phyloP scores from a whole-genome alignment of 2,797 vertebrate species.

The Serranus cabrilla region DNA sequence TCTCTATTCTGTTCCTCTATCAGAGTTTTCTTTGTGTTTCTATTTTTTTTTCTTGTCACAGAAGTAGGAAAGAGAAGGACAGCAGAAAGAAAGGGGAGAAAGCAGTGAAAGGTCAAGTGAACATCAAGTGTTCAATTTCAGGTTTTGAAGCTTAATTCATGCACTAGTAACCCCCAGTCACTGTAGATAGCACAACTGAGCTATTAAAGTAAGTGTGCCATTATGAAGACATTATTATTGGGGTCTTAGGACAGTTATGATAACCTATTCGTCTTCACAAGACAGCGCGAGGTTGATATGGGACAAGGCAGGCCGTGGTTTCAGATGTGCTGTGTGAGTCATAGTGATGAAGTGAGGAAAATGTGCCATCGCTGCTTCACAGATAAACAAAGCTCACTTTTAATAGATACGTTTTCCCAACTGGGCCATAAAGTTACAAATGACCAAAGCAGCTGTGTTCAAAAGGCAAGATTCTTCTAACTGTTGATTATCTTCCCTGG shows the following conservation, averaged over 20 bases:
- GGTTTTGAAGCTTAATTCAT: slow-evolving; percentile 29
- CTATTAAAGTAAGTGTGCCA: slow-evolving; percentile 1
- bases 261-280: not conserved
- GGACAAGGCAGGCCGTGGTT: not conserved
- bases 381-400: not conserved
- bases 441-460: not conserved
- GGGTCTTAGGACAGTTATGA: slow-evolving; percentile 17
- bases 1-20: not conserved
- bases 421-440: not conserved
- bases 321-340: not conserved
- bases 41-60: slow-evolving; percentile 10
- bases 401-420: not conserved
- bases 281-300: not conserved
- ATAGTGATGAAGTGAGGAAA: not conserved
- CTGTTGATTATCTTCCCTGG: slow-evolving; percentile 1
- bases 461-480: slow-evolving; percentile 2
- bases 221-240: slow-evolving; percentile 15
- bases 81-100: slow-evolving; percentile 10
- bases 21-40: slow-evolving; percentile 8
- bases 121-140: slow-evolving; percentile 39
- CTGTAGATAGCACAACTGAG: not conserved
- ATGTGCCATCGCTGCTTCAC: not conserved
- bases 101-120: slow-evolving; percentile 42
- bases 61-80: not conserved
- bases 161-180: not conserved